These are phyloP conservation scores for Premnoplex brunnescens DNA, from an alignment of 2,797 vertebrate species.

Conservation along the genomic window DNA sequence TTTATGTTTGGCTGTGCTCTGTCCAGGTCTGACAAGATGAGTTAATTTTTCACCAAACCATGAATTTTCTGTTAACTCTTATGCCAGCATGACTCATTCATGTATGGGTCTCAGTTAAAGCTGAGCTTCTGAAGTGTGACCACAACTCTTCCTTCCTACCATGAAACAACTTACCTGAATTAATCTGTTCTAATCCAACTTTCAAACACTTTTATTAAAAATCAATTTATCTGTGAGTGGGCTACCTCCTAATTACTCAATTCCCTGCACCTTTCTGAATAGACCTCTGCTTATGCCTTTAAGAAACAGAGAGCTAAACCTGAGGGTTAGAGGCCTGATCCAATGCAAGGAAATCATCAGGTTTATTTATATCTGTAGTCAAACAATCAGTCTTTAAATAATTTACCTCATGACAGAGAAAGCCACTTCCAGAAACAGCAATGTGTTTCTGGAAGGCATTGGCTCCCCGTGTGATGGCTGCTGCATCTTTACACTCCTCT, in stretches of 20 bases:
- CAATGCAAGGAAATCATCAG: background rate
- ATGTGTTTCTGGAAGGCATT: background rate
- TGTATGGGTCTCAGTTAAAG: background rate
- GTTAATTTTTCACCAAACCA: background rate
- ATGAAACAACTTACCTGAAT: background rate
- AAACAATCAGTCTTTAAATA: constrained; percentile 7
- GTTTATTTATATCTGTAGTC: background rate
- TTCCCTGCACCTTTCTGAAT: background rate
- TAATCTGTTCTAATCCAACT: background rate
- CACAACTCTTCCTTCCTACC: background rate
- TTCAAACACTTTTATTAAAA: background rate
- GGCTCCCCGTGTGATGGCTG: rapidly evolving
- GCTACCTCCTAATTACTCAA: background rate
- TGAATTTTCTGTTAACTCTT: background rate
- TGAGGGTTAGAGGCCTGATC: background rate
- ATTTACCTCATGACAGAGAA: background rate
- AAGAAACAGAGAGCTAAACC: background rate
- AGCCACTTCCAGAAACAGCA: background rate
- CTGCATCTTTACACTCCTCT: background rate
- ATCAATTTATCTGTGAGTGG: background rate
- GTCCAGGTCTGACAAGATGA: background rate
- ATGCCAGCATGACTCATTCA: background rate
- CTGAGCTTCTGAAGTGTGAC: background rate
- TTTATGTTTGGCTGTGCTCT: background rate
- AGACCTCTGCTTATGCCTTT: background rate